Evolutionary conservation across 2,888 invertebrate genomes (phyloP).

Genomic region (Lasioglossum pauxillum): DNA sequence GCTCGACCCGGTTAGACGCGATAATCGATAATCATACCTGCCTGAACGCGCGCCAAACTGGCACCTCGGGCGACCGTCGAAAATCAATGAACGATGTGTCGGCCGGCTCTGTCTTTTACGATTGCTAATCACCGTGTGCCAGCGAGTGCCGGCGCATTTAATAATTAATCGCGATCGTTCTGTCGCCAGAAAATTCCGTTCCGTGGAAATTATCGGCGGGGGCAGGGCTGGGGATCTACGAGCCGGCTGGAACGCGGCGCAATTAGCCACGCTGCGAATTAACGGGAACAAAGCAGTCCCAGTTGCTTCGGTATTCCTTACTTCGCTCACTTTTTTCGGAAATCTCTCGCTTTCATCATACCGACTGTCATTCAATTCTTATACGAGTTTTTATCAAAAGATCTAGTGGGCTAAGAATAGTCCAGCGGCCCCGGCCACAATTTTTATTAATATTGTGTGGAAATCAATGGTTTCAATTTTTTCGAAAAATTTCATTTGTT

Average conservation of each 20-base stretch:
- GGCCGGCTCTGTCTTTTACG: slow-evolving; percentile 53
- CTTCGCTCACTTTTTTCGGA: background rate
- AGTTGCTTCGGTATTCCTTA: slow-evolving; percentile 22
- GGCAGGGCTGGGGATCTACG: slow-evolving; percentile 28
- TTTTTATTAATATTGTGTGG: too few relatives aligned
- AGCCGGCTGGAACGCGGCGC: slow-evolving; percentile 36
- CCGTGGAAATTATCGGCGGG: slow-evolving; percentile 42
- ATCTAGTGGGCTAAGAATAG: too few relatives aligned
- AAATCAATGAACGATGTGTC: slow-evolving; percentile 59
- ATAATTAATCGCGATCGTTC: slow-evolving; percentile 55
- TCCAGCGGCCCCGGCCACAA: too few relatives aligned
- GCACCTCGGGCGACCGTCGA: slow-evolving; percentile 54
- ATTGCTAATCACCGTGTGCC: slow-evolving; percentile 46
- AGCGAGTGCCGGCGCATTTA: slow-evolving; percentile 35
- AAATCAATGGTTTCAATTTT: too few relatives aligned
- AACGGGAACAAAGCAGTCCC: slow-evolving; percentile 24
- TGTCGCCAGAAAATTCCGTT: slow-evolving; percentile 43
- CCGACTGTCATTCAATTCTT: background rate
- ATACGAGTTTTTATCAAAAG: background rate
- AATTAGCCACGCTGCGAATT: slow-evolving; percentile 47
- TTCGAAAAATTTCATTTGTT: too few relatives aligned
- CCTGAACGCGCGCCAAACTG: slow-evolving; percentile 55
- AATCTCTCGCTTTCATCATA: background rate
- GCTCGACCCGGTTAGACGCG: slow-evolving; percentile 60
- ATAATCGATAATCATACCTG: slow-evolving; percentile 64